Evolutionary conservation across 2,113 vertebrate genomes (phyloP), one percentile per base, ranked within the genome.

Genomic region (Nanorana parkeri): DNA sequence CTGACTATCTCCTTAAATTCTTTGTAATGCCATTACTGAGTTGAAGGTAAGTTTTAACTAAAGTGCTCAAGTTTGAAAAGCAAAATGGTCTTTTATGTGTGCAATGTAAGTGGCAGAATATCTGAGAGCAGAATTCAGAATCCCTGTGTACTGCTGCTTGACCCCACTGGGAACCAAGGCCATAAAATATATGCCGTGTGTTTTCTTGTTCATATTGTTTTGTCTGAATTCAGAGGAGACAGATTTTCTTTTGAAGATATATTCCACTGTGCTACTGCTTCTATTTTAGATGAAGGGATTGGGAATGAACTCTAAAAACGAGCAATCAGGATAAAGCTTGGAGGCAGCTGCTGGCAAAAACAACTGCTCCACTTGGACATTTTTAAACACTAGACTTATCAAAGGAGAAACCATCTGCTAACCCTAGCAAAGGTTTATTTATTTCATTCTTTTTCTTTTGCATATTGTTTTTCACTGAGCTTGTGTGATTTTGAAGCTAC

Each of bases 331-430:
- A 69, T 36, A 29, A 71, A 41, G 78, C 78, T 80, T 80, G 66
- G 78, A 80, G 78, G 78, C 78, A 80, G 78, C 78, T 80, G 78
- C 55, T 80, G 78, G 78, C 78, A 80, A 69, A 79, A 80, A 80
- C 78, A 80, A 80, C 78, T 80, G 78, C 67, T 61, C 29, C 66
- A 69, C 78, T 80, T 80, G 78, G 78, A 80, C 78, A 80, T 80
- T 80, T 80, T 71, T 80, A 80, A 69, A 80, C 66, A 80, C 77
- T 80, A 80, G 77, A 80, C 67, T n/a, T 80, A 80, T 80, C 78
- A 80, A 80, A 80, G 78, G 54, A 69, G 55, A 80, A 79, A 80
- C 78, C 78, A 80, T 80, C 78, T 80, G 78, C 78, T 80, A 69
- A 69, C 28, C 54, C 66, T 60, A 80, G 66, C 54, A 80, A 80